Percentiles rank a stretch among this genome's conserved stretches.
Conservation (phyloP, 2,888 invertebrate species). For the Caradrina clavipalpis region DNA sequence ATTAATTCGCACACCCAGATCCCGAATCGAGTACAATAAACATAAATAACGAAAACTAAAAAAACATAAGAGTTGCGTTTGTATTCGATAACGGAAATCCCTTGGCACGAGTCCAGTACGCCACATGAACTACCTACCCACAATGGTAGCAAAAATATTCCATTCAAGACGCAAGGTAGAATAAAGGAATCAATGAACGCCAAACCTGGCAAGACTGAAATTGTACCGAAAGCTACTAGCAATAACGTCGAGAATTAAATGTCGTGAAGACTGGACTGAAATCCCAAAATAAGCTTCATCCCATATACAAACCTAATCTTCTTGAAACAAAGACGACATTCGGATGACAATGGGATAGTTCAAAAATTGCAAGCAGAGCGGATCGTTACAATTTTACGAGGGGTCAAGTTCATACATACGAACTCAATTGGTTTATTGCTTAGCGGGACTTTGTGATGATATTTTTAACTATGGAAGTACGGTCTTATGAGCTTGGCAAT, state of each 20-base stretch:
- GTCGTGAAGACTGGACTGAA: slow-evolving; percentile 18
- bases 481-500: slow-evolving; percentile 19
- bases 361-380: slow-evolving; percentile 70
- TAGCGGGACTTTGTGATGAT: slow-evolving; percentile 66
- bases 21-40: slow-evolving; percentile 52
- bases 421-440: slow-evolving; percentile 79
- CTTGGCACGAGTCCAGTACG: slow-evolving; percentile 82
- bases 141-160: slow-evolving; percentile 86
- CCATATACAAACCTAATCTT: slow-evolving; percentile 42
- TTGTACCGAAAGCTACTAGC: slow-evolving; percentile 54
- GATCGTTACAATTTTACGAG: slow-evolving; percentile 74
- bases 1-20: slow-evolving; percentile 46
- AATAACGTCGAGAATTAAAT: slow-evolving; percentile 45
- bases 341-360: slow-evolving; percentile 41
- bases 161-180: slow-evolving; percentile 82
- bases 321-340: slow-evolving; percentile 66
- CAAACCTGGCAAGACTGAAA: slow-evolving; percentile 64
- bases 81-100: slow-evolving; percentile 78
- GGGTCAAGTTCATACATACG: slow-evolving; percentile 82
- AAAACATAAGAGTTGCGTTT: slow-evolving; percentile 64
- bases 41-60: slow-evolving; percentile 60
- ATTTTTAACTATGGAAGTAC: slow-evolving; percentile 61
- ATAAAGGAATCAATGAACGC: slow-evolving; percentile 80
- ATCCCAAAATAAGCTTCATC: slow-evolving; percentile 36
- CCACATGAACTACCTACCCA: slow-evolving; percentile 81